Evolutionary conservation across 2,113 vertebrate species (phyloP), one percentile per base, ranked within the genome.

Genomic region (Antennarius striatus): DNA sequence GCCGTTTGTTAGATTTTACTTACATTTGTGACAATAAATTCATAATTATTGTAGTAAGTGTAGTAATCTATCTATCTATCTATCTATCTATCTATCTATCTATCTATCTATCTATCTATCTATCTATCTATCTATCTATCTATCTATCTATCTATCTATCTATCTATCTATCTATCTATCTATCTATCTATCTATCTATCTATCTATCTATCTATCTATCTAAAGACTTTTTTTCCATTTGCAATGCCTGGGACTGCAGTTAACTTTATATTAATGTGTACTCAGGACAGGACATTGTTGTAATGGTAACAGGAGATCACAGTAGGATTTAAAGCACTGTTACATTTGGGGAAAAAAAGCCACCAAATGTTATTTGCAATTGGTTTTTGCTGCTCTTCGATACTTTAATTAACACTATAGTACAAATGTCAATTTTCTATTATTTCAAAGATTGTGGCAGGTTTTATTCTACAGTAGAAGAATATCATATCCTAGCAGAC

Each of bases 391-490:
- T 28, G n/a, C 42, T 57, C 52, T 32, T n/a, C 50, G 45, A 54
- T 11, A 55, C 22, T n/a, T 49, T 47, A 77, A 56, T 36, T 73
- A 58, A 64, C 15, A 68, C 40, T 66, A 42, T 10, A 68, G 52
- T 22, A 43, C 42, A 61, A 74, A 71, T 69, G 50, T 71, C 22
- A 22, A 22, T 68, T 56, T 72, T 63, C 32, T 71, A 55, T 59
- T 15, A 36, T 40, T 55, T 64, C 70, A 60, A 45, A 54, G 10
- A n/a, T 56, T 10, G 62, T 56, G 71, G 71, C 51, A 56, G 40
- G 2, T 77, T 83, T 75, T 64, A 72, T 75, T 81, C 56, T 29
- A 40, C 40, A 5, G 63, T 79, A 42, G 75, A 82, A 69, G 39
- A 66, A 59, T 48, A 30, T 16, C 42, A 63, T 36, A 29, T 71